Conservation (phyloP, 2,797 vertebrate species). For the Schizopygopsis pylzovi region DNA sequence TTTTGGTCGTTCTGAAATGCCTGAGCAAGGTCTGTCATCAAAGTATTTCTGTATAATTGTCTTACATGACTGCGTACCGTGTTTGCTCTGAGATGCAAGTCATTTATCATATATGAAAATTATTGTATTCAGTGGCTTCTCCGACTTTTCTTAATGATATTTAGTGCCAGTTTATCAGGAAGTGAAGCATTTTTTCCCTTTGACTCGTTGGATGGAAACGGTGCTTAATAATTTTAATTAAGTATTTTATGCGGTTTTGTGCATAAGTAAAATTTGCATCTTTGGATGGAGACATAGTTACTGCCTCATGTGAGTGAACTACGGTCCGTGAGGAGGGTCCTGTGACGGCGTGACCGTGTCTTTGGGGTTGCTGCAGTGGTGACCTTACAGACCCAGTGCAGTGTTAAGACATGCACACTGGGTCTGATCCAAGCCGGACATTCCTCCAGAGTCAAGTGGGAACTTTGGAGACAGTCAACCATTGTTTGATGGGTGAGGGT, state of each 20-base stretch:
- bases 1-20: too few species aligned
- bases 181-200: background rate
- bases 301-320: background rate
- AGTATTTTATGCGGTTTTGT: background rate
- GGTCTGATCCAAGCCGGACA: conserved; percentile 50
- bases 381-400: conserved; percentile 21
- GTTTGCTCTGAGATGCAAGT: too few species aligned
- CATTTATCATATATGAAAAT: too few species aligned
- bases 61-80: too few species aligned
- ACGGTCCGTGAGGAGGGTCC: background rate
- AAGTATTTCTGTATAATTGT: too few species aligned
- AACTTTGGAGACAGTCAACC: conserved; percentile 50
- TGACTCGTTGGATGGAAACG: background rate
- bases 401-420: conserved; percentile 24
- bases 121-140: too few species aligned
- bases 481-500: conserved; percentile 48
- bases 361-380: conserved; percentile 1
- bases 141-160: too few species aligned
- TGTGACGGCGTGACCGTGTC: background rate
- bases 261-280: background rate
- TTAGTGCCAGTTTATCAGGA: too few species aligned
- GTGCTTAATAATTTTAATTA: background rate
- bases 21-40: too few species aligned
- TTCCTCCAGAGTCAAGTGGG: conserved; percentile 47
- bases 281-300: background rate